A percentile compares a stretch with the other conserved stretches of the same genome.
These are phyloP conservation scores for Hesperia comma DNA, from an alignment of 2,888 invertebrate species.

Conservation along the genomic window DNA sequence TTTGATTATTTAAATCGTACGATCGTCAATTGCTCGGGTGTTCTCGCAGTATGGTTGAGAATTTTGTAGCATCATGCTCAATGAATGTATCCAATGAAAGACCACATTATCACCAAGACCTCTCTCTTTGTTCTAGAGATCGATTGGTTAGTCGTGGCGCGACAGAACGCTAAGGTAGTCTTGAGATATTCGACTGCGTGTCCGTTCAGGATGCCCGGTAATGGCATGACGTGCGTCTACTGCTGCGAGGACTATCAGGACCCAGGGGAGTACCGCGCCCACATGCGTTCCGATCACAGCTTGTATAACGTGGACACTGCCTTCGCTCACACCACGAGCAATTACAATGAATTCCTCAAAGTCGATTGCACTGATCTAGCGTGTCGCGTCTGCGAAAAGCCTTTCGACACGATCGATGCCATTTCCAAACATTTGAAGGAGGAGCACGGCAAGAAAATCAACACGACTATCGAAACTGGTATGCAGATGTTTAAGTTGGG, in stretches of 20 bases:
- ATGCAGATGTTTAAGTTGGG: constrained; percentile 62
- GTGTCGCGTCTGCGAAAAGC: constrained; percentile 57
- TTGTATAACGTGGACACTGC: constrained; percentile 55
- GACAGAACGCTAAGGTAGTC: constrained; percentile 66
- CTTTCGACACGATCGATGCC: constrained; percentile 48
- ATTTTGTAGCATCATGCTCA: constrained; percentile 1
- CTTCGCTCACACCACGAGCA: constrained; percentile 52
- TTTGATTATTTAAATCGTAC: background rate
- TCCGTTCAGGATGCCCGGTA: constrained; percentile 67
- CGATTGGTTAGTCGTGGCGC: constrained; percentile 63
- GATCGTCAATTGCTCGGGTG: background rate
- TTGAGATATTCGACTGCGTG: constrained; percentile 65
- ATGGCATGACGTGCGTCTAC: constrained; percentile 64
- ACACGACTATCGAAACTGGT: constrained; percentile 55
- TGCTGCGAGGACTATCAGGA: constrained; percentile 61
- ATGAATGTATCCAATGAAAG: constrained; percentile 36
- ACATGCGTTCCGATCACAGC: constrained; percentile 59
- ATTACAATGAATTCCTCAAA: constrained; percentile 49
- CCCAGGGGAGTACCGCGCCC: constrained; percentile 57
- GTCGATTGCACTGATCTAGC: constrained; percentile 63
- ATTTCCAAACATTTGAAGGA: constrained; percentile 54
- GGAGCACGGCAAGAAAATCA: constrained; percentile 53
- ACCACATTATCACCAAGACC: constrained; percentile 46
- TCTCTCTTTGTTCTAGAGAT: constrained; percentile 73
- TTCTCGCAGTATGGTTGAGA: constrained; percentile 3